These are phyloP conservation scores for Ciconia nigra DNA, from an alignment of 2,797 vertebrate species.

Conservation along the genomic window DNA sequence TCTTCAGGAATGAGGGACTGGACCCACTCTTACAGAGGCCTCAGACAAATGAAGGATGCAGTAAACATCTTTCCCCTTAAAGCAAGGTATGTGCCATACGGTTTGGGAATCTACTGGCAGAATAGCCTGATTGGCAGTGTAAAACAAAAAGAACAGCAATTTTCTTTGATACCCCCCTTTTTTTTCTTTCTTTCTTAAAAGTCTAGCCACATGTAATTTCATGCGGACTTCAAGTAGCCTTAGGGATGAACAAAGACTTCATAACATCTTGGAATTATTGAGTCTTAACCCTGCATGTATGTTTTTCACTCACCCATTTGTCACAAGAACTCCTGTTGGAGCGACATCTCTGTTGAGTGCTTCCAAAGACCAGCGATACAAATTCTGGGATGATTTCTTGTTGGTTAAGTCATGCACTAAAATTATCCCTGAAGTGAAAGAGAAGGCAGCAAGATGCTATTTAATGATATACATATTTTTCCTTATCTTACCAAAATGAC, in stretches of 20 bases:
- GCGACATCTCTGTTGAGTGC: constrained; percentile 90
- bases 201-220: background rate
- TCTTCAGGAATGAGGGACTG: background rate
- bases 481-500: background rate
- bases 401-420: constrained; percentile 98
- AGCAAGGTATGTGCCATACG: background rate
- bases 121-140: background rate
- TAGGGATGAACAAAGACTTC: background rate
- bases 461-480: background rate
- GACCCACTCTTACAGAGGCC: background rate
- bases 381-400: constrained; percentile 98
- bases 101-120: background rate
- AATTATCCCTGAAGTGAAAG: constrained; percentile 87
- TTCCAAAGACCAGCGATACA: constrained; percentile 95
- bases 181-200: background rate
- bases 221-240: background rate
- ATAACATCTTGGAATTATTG: background rate
- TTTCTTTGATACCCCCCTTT: background rate
- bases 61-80: background rate
- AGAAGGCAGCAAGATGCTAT: background rate
- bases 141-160: background rate
- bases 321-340: constrained; percentile 93
- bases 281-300: background rate
- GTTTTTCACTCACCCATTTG: constrained; percentile 85
- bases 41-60: background rate